These are phyloP conservation scores for Antitype chi DNA, from an alignment of 2,888 invertebrate genomes.

Conservation along the genomic window DNA sequence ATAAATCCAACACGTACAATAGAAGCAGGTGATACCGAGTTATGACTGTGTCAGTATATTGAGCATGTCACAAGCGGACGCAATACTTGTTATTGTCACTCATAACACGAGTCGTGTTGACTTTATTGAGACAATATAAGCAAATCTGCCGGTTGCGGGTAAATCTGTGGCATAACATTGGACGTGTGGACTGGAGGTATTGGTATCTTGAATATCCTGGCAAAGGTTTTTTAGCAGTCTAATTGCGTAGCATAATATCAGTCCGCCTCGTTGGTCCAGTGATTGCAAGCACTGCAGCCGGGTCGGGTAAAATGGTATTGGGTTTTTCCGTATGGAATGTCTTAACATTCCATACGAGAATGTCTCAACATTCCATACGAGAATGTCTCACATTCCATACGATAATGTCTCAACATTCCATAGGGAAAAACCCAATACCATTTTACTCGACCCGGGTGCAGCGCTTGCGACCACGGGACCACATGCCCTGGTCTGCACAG, in stretches of 20 bases:
- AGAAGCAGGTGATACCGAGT: conserved; percentile 19
- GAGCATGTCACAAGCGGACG: conserved; percentile 18
- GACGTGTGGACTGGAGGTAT: background rate
- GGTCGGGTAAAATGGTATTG: too few relatives aligned
- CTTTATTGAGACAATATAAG: conserved; percentile 44
- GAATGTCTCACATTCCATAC: too few relatives aligned
- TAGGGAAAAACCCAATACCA: too few relatives aligned
- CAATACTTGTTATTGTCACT: conserved; percentile 38
- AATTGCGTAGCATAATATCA: background rate
- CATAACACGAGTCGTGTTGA: conserved; percentile 28
- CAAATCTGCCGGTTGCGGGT: conserved; percentile 7
- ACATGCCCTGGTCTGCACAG: too few relatives aligned
- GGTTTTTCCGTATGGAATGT: too few relatives aligned
- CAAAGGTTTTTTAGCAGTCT: too few relatives aligned
- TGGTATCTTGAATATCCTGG: background rate
- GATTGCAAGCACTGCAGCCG: background rate
- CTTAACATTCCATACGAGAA: too few relatives aligned
- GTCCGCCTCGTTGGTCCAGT: too few relatives aligned
- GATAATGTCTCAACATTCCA: too few relatives aligned
- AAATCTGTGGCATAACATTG: conserved; percentile 1
- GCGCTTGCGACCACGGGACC: too few relatives aligned
- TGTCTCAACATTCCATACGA: too few relatives aligned
- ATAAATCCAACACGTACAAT: conserved; percentile 20
- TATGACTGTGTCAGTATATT: conserved; percentile 22
- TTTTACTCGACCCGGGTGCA: too few relatives aligned